Base-by-base conservation (phyloP, 2,113 vertebrate genomes). In the Engraulis encrasicolus region DNA sequence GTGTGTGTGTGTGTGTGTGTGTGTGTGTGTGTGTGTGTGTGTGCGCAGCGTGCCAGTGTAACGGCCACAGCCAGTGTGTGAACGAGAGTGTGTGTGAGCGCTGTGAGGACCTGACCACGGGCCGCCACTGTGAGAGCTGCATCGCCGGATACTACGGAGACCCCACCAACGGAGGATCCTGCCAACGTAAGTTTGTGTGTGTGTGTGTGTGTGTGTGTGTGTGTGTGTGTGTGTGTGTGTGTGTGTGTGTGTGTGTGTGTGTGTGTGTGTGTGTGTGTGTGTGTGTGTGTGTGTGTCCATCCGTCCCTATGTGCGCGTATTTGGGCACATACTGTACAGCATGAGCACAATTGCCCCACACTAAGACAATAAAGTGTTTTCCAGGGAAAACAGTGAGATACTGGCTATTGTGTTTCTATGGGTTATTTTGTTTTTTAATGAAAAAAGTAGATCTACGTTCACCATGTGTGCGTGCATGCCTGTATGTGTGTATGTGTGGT, bases 81-180 rank as follows among this genome's bases (percentile, higher is more conserved):
- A 99, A 99, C 15, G 95, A 98, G 91, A 99, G 98, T 81, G 88
- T 97, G 82, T 99, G 98, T 61, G 98, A 99, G 93, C 97, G 96
- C 90, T 99, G 98, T 82, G 97, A 97, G 85, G 97, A 99, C 91
- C 96, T 99, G 92, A 99, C 98, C 0, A 97, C 96, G 0, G 98
- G 98, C 86, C 96, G 94, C 1, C 97, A 99, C 93, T 99, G 98
- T 0, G 98, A 99, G 91, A 98, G 92, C 84, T 99, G 98, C 79
- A 92, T 99, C 89, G 98, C 97, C 0, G 98, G 98, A 86, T 99
- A 95, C 95, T 97, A 98, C 7, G 98, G 98, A 0, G 98, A 99
- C 20, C 98, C 98, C 1, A 99, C 98, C 78, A 99, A 99, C 0
- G 98, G 98, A 54, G 98, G 98, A 87, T 97, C 94, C 0, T 99